phyloP scores from a whole-genome alignment of 2,888 invertebrate species.

The Pediacus dermestoides region DNA sequence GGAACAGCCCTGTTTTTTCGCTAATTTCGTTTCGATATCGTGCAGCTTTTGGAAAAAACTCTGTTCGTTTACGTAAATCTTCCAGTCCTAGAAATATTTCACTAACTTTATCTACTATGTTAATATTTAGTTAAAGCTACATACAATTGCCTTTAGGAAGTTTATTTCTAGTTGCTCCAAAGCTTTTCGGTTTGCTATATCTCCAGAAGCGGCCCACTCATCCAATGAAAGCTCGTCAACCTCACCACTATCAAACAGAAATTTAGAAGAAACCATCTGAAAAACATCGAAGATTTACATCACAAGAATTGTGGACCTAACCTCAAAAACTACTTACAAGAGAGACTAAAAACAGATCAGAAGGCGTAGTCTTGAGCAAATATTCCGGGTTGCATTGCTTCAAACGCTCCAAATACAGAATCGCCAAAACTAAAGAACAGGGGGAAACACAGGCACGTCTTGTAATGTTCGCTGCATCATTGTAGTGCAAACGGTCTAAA shows the following conservation, averaged over 20 bases:
- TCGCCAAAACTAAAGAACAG: constrained; percentile 86
- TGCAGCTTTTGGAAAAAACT: constrained; percentile 71
- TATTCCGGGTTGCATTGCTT: constrained; percentile 78
- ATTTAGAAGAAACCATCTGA: constrained; percentile 96
- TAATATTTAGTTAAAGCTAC: constrained; percentile 37
- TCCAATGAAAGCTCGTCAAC: constrained; percentile 87
- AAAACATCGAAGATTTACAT: constrained; percentile 12
- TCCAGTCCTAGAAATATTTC: constrained; percentile 69
- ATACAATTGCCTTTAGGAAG: constrained; percentile 86
- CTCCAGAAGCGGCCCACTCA: constrained; percentile 89
- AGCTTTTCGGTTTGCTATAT: constrained; percentile 65
- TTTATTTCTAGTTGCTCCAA: constrained; percentile 82
- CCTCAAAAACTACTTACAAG: constrained; percentile 62
- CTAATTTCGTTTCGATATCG: constrained; percentile 68
- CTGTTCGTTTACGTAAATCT: constrained; percentile 72
- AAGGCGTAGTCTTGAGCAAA: constrained; percentile 76
- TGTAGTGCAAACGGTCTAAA: constrained; percentile 71
- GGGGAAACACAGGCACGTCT: constrained; percentile 84
- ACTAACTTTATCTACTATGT: constrained; percentile 4
- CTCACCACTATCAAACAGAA: constrained; percentile 88
- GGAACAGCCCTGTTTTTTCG: constrained; percentile 65
- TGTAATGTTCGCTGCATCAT: constrained; percentile 72
- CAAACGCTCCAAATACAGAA: constrained; percentile 90
- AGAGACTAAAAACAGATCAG: constrained; percentile 91
- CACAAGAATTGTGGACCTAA: constrained; percentile 6